Percentiles rank a stretch among this genome's conserved stretches.
Conservation (phyloP, 2,113 vertebrate genomes). For the Pseudolaguvia tuberculata region DNA sequence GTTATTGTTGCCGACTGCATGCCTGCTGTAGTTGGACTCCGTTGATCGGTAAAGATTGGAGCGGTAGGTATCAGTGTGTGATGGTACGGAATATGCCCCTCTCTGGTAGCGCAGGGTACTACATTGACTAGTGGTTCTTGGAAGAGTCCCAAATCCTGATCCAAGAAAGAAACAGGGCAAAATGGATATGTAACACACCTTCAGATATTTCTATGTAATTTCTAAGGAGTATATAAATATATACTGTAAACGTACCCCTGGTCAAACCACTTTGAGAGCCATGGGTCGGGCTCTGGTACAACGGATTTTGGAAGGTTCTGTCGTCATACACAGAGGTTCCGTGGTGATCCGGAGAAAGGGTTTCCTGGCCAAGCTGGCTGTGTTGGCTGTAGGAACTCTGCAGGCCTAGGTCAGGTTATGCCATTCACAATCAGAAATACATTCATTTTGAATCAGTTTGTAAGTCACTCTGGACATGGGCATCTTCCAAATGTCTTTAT, state of each 20-base stretch:
- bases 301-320: conserved; percentile 68
- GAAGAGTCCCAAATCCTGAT: conserved; percentile 72
- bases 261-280: conserved; percentile 66
- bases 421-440: conserved; percentile 47
- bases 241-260: conserved; percentile 56
- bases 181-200: background rate
- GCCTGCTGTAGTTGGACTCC: conserved; percentile 70
- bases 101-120: conserved; percentile 92
- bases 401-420: conserved; percentile 56
- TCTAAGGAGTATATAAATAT: too few species aligned
- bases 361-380: conserved; percentile 73
- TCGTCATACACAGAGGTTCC: conserved; percentile 92
- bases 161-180: background rate
- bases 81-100: conserved; percentile 77
- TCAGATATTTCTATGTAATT: background rate
- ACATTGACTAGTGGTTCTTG: conserved; percentile 85
- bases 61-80: conserved; percentile 83
- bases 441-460: background rate
- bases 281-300: conserved; percentile 69
- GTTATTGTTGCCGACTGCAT: conserved; percentile 70
- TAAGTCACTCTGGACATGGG: too few species aligned
- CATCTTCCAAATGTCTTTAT: too few species aligned
- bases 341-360: conserved; percentile 87
- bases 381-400: conserved; percentile 68
- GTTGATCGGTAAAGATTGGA: conserved; percentile 71